phyloP scores from a whole-genome alignment of 2,888 invertebrate species.

The Caenorhabditis sinica region DNA sequence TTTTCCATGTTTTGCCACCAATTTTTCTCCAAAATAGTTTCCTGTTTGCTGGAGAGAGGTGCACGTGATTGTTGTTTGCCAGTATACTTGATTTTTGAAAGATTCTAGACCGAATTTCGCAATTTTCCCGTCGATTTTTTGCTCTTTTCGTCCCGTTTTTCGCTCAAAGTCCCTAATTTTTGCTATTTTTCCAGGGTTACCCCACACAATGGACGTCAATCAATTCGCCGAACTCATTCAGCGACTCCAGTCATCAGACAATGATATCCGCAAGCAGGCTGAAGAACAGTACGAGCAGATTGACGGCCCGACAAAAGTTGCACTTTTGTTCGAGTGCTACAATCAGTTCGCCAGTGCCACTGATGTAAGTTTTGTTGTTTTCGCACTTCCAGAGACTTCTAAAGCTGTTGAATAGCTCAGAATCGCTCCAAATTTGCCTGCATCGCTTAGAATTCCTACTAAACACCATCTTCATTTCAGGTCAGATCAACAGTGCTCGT shows the following conservation, averaged over 20 bases:
- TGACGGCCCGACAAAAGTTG: slow-evolving; percentile 59
- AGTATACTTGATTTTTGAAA: not conserved
- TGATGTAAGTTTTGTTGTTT: slow-evolving; percentile 67
- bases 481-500: slow-evolving; percentile 95
- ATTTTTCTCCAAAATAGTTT: not conserved
- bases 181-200: not conserved
- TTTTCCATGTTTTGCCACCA: not conserved
- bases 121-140: not conserved
- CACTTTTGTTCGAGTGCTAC: slow-evolving; percentile 76
- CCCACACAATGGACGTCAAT: slow-evolving; percentile 61
- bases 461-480: slow-evolving; percentile 80
- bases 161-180: not conserved
- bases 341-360: slow-evolving; percentile 59
- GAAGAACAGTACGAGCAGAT: slow-evolving; percentile 67
- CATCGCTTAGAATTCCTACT: too few species aligned
- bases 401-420: not conserved
- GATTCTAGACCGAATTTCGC: not conserved
- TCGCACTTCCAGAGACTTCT: not conserved
- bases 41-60: not conserved
- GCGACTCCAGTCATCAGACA: slow-evolving; percentile 65
- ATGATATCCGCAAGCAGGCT: slow-evolving; percentile 62
- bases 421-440: too few species aligned
- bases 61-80: not conserved
- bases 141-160: not conserved
- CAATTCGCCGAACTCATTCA: slow-evolving; percentile 63